Evolutionary conservation across 2,113 vertebrate species (phyloP).

Genomic region (Cynoglossus semilaevis): DNA sequence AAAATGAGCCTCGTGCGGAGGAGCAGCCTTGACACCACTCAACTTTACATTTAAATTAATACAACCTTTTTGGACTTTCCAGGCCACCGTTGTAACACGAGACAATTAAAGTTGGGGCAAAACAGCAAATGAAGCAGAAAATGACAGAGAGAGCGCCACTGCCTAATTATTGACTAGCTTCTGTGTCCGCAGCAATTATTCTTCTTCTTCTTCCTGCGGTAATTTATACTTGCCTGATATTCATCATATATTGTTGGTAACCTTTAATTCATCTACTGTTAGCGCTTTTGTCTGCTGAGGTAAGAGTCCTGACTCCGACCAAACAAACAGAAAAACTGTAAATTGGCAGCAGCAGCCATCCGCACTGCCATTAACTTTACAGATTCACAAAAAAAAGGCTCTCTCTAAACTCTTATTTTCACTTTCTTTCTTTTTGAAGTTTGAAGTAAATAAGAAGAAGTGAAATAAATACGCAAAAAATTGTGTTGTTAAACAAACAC

Average conservation of each 20-base stretch:
- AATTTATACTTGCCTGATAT: conserved; percentile 83
- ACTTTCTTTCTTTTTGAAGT: not conserved
- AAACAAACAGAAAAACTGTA: conserved; percentile 18
- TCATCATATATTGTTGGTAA: conserved; percentile 80
- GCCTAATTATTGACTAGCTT: conserved; percentile 80
- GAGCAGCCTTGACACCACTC: not conserved
- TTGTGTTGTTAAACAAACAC: too few relatives aligned
- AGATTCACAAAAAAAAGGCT: conserved; percentile 1
- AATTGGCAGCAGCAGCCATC: conserved; percentile 44
- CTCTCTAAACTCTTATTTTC: not conserved
- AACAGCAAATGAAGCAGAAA: conserved; percentile 44
- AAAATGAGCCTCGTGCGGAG: conserved; percentile 16
- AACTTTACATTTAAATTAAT: conserved; percentile 17
- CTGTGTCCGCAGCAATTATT: conserved; percentile 73
- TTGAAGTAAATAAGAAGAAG: not conserved
- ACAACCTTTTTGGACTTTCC: conserved; percentile 7
- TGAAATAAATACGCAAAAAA: not conserved
- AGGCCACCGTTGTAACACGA: conserved; percentile 70
- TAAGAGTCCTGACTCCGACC: conserved; percentile 61
- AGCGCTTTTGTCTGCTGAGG: conserved; percentile 86
- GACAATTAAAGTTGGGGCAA: conserved; percentile 72
- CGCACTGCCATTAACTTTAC: conserved; percentile 6
- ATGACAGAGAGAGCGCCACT: conserved; percentile 55
- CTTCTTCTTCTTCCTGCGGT: conserved; percentile 74
- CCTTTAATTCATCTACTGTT: conserved; percentile 93